Evolutionary conservation across 2,797 vertebrate genomes (phyloP).

Genomic region (Gymnodraco acuticeps): DNA sequence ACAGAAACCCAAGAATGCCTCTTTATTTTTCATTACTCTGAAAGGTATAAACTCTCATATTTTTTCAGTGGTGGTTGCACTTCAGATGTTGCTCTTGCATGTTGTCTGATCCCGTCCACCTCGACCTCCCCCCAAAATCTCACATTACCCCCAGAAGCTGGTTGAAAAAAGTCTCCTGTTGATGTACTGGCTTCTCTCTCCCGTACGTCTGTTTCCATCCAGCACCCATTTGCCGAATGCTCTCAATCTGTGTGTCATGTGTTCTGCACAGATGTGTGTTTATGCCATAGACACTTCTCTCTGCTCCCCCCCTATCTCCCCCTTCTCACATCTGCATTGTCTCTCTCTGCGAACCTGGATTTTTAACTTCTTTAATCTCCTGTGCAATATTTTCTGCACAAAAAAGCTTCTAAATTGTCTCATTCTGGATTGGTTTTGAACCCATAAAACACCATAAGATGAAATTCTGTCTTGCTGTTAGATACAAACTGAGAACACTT

Average conservation of each 20-base stretch:
- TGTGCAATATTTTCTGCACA: conserved; percentile 21
- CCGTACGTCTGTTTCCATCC: conserved; percentile 81
- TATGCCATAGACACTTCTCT: conserved; percentile 77
- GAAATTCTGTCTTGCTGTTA: conserved; percentile 48
- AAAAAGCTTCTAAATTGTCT: conserved; percentile 32
- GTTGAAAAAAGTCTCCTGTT: conserved; percentile 69
- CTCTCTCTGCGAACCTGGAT: conserved; percentile 73
- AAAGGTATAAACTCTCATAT: conserved; percentile 82
- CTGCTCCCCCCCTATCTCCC: conserved; percentile 66
- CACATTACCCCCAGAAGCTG: conserved; percentile 62
- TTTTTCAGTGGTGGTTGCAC: conserved; percentile 85
- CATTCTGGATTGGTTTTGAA: conserved; percentile 45
- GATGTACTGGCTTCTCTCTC: conserved; percentile 78
- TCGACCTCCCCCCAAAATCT: conserved; percentile 41
- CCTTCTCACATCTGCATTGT: conserved; percentile 84
- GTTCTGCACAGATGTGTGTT: conserved; percentile 80
- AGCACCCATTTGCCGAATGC: conserved; percentile 78
- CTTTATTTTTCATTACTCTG: conserved; percentile 85
- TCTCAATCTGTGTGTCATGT: conserved; percentile 76
- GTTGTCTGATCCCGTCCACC: conserved; percentile 82
- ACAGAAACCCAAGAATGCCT: conserved; percentile 86
- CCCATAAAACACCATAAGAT: conserved; percentile 40
- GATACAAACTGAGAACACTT: conserved; percentile 66
- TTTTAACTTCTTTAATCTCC: conserved; percentile 50
- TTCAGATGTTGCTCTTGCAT: conserved; percentile 86